Conservation (phyloP, 2,888 invertebrate species). For the Hypomecis atomaria region DNA sequence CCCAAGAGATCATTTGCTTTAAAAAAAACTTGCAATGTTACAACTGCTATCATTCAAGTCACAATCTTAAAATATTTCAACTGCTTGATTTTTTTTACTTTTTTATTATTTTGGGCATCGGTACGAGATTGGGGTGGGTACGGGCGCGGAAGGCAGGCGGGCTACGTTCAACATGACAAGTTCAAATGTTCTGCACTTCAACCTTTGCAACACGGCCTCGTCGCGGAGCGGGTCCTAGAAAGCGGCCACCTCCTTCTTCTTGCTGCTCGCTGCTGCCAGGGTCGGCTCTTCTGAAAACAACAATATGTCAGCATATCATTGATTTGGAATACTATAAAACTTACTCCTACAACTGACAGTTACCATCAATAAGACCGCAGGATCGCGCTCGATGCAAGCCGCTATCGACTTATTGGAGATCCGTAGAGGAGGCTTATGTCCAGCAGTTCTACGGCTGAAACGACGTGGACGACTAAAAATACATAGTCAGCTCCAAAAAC, state of each 20-base stretch:
- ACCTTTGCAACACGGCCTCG: slow-evolving; percentile 19
- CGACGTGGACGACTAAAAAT: no score
- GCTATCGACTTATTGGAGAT: no score
- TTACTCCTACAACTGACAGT: no score
- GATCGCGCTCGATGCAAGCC: no score
- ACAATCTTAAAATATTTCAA: neutral
- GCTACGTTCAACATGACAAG: slow-evolving; percentile 25
- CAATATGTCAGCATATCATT: no score
- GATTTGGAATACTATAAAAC: no score
- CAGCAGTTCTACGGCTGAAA: no score
- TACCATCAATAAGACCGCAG: no score
- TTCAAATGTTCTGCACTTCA: slow-evolving; percentile 31
- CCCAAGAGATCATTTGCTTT: no score
- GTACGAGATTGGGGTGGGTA: slow-evolving; percentile 13
- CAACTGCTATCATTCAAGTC: neutral
- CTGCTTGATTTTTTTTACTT: neutral
- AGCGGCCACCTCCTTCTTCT: slow-evolving; percentile 68
- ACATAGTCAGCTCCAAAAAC: no score
- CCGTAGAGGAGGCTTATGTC: no score
- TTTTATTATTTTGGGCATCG: slow-evolving; percentile 4
- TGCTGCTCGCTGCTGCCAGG: slow-evolving; percentile 49
- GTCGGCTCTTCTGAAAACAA: slow-evolving; percentile 55
- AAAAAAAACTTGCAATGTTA: neutral
- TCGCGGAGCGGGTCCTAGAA: slow-evolving; percentile 53
- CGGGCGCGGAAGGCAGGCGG: slow-evolving; percentile 11